Evolutionary conservation across 2,888 invertebrate species (phyloP), one percentile per base, ranked within the genome.

Genomic region (Uloborus plumipes): DNA sequence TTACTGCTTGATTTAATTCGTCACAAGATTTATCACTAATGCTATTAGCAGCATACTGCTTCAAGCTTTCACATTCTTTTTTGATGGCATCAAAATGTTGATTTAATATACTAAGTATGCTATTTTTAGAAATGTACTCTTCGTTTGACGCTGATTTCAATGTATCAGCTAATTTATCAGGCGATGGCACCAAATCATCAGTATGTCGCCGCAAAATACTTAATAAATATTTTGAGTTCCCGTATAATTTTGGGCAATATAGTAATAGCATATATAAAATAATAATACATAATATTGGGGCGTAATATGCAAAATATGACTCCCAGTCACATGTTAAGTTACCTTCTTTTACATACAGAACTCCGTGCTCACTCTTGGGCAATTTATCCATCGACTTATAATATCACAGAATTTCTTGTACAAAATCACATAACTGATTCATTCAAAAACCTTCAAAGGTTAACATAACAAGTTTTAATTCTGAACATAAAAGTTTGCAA

Each of bases 241-340:
- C 13, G 55, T 73, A 79, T 11, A 67, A 16, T 72, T 79, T 79
- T 22, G 18, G 39, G 20, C 79, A 79, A 53, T 73, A 79, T n/a
- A n/a, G n/a, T n/a, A n/a, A n/a, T n/a, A n/a, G n/a, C n/a, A n/a
- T n/a, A n/a, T n/a, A n/a, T n/a, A n/a, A n/a, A n/a, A n/a, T n/a
- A n/a, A n/a, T n/a, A n/a, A n/a, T n/a, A n/a, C n/a, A n/a, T n/a
- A n/a, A n/a, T n/a, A n/a, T n/a, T n/a, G n/a, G n/a, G n/a, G n/a
- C n/a, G 53, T 6, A 39, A 9, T 73, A 79, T 31, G 2, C 59
- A 50, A 62, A 16, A 11, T 14, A 31, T 18, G 31, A 65, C 7
- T 20, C n/a, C 31, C 31, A 15, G 4, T 31, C 1, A 7, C 22
- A 26, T 26, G 2, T 11, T 2, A 20, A 14, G 26, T 20, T 16